Evolutionary conservation across 2,113 vertebrate genomes (phyloP).

Genomic region (Morone saxatilis): DNA sequence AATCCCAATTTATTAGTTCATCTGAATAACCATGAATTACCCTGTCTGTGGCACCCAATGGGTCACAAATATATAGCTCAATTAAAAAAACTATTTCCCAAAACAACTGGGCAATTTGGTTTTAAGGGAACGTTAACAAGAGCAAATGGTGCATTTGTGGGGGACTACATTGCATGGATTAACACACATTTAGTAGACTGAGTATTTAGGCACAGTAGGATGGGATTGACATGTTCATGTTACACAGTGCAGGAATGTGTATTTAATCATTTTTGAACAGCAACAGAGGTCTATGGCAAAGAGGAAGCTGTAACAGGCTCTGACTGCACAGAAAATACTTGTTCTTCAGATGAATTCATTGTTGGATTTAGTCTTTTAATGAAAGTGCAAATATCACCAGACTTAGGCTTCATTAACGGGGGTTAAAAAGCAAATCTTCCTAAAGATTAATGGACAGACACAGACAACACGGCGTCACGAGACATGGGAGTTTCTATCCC

Average conservation of each 20-base stretch:
- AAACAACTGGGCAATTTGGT: background rate
- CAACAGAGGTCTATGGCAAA: background rate
- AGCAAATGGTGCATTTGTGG: background rate
- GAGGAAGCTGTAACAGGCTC: background rate
- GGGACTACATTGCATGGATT: conserved; percentile 4
- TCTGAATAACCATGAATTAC: background rate
- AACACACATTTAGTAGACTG: conserved; percentile 2
- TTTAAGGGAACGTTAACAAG: background rate
- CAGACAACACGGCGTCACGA: background rate
- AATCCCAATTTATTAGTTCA: background rate
- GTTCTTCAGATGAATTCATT: background rate
- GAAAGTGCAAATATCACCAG: background rate
- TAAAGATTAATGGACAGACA: conserved; percentile 2
- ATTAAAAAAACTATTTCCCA: background rate
- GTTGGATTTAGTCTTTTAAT: background rate
- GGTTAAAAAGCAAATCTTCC: background rate
- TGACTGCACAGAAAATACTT: background rate
- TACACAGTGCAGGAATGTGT: background rate
- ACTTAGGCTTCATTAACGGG: background rate
- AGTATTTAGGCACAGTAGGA: conserved; percentile 2
- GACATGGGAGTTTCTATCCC: background rate
- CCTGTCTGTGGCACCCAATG: background rate
- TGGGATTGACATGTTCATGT: conserved; percentile 1
- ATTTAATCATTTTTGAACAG: background rate
- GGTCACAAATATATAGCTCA: background rate